phyloP scores from a whole-genome alignment of 1,140 invertebrate genomes.

The Eriosoma lanigerum region DNA sequence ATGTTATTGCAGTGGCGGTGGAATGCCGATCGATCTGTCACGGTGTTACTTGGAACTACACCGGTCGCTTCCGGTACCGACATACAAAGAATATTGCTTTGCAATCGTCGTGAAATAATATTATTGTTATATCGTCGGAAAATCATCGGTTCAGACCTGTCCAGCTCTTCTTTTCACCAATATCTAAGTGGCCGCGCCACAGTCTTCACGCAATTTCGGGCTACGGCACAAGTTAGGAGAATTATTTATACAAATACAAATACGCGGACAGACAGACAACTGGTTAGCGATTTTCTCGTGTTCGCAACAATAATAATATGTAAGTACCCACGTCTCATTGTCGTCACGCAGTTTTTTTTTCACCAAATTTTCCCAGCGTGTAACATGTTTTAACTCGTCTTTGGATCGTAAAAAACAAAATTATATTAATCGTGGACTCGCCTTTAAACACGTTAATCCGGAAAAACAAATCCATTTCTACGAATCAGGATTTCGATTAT shows the following conservation, averaged over 20 bases:
- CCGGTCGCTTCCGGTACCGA: conserved; percentile 8
- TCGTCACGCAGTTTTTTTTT: background rate
- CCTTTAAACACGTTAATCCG: background rate
- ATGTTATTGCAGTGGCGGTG: background rate
- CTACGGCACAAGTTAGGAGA: background rate
- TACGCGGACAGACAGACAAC: no score
- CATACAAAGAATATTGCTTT: conserved; percentile 23
- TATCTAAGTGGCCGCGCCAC: background rate
- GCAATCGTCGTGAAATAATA: conserved; percentile 34
- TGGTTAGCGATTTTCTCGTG: background rate
- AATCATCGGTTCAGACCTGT: background rate
- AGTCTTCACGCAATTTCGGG: background rate
- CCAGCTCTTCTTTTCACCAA: background rate
- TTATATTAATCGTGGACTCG: no score
- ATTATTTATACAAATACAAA: background rate
- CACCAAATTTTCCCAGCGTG: background rate
- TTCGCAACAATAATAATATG: background rate
- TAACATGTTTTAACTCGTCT: no score
- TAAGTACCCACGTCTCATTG: background rate
- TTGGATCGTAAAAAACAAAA: no score
- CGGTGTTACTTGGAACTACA: conserved; percentile 22
- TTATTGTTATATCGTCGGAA: background rate
- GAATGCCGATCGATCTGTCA: conserved; percentile 40
- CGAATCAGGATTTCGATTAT: background rate
- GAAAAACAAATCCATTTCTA: background rate